phyloP scores from a whole-genome alignment of 2,797 vertebrate genomes.

The Pyrocephalus nanus region DNA sequence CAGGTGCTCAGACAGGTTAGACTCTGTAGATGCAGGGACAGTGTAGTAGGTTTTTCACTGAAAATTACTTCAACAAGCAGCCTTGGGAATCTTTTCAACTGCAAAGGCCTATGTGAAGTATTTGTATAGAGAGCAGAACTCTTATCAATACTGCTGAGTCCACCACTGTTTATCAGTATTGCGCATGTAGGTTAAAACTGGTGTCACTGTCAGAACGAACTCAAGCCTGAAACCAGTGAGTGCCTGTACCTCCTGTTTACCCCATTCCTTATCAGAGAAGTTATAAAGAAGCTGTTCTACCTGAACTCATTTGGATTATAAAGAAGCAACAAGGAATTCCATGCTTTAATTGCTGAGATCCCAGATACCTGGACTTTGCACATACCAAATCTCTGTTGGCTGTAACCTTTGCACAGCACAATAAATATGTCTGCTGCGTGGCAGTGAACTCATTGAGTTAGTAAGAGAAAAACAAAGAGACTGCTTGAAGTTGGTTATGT shows the following conservation, averaged over 20 bases:
- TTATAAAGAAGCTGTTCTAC: conserved; percentile 72
- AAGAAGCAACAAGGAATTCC: conserved; percentile 44
- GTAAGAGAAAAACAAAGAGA: conserved; percentile 70
- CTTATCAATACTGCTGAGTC: conserved; percentile 68
- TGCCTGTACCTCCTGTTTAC: conserved; percentile 65
- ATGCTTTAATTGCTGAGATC: conserved; percentile 63
- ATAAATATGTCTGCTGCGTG: conserved; percentile 76
- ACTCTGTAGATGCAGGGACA: neutral
- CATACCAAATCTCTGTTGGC: conserved; percentile 76
- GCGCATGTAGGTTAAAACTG: conserved; percentile 61
- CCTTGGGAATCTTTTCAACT: neutral
- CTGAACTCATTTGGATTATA: conserved; percentile 44
- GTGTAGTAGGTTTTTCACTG: neutral
- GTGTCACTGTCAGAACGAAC: conserved; percentile 19
- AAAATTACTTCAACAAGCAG: neutral
- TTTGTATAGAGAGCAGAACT: neutral
- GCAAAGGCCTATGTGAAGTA: neutral
- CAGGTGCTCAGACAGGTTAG: neutral
- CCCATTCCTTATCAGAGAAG: conserved; percentile 67
- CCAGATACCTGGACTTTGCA: conserved; percentile 78
- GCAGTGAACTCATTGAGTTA: conserved; percentile 68
- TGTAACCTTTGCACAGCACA: conserved; percentile 82
- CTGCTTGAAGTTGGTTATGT: conserved; percentile 56
- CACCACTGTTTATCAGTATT: conserved; percentile 62
- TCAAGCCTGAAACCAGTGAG: conserved; percentile 45